Conservation (phyloP, 37 sponge, comb jelly and placozoan species). For the Dysidea cf. avara region DNA sequence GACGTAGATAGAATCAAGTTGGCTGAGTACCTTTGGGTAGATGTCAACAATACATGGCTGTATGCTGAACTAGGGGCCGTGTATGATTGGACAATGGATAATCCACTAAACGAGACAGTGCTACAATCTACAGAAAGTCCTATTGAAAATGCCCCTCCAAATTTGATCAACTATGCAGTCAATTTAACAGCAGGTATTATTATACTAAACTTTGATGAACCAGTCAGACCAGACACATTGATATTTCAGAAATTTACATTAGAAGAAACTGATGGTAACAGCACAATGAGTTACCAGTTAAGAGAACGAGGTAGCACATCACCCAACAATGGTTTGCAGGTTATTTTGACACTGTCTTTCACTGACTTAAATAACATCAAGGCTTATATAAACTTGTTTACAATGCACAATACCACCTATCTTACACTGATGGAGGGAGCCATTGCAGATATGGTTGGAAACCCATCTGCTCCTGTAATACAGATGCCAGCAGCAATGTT, state of each 20-base stretch:
- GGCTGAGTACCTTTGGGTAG: slow-evolving; percentile 69
- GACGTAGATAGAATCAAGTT: slow-evolving; percentile 78
- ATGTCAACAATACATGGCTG: slow-evolving; percentile 69
- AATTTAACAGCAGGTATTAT: slow-evolving; percentile 78
- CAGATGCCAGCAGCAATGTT: slow-evolving; percentile 45
- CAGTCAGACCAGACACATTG: slow-evolving; percentile 62
- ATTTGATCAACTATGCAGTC: slow-evolving; percentile 52
- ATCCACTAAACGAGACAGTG: slow-evolving; percentile 42
- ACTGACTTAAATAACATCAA: slow-evolving; percentile 83
- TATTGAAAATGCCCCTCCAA: slow-evolving; percentile 63
- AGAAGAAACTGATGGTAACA: slow-evolving; percentile 43
- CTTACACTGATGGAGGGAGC: slow-evolving; percentile 54
- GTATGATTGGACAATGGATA: slow-evolving; percentile 80
- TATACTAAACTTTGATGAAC: slow-evolving; percentile 81
- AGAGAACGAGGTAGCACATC: slow-evolving; percentile 42
- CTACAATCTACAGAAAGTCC: slow-evolving; percentile 43
- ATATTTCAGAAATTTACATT: slow-evolving; percentile 39
- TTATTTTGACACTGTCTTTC: slow-evolving; percentile 44
- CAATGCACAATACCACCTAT: slow-evolving; percentile 53
- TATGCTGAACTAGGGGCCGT: slow-evolving; percentile 65
- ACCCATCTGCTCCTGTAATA: slow-evolving; percentile 61
- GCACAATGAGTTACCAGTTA: slow-evolving; percentile 57
- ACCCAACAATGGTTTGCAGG: slow-evolving; percentile 61
- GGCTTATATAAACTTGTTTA: slow-evolving; percentile 55
- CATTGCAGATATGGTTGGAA: slow-evolving; percentile 79